Base-by-base conservation (phyloP, 2,113 vertebrate genomes). In the Nothoprocta perdicaria region DNA sequence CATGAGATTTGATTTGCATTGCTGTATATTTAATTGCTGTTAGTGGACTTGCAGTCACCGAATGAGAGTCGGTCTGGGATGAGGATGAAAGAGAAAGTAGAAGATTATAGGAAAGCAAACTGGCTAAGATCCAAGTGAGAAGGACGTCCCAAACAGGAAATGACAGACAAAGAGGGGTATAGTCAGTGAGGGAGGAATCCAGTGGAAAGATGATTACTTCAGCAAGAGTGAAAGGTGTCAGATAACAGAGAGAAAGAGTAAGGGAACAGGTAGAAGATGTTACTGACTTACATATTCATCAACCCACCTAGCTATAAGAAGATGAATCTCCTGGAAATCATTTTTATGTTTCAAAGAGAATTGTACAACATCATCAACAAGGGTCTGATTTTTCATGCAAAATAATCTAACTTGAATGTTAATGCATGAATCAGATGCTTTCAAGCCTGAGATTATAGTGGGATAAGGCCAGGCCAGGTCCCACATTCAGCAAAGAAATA, bases 21-120 rank as follows among this genome's bases (percentile, higher is more conserved):
- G 71, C 80, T 91, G 46, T 84, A 26, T 86, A 76, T 95, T 86
- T 94, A 95, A 88, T 75, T 72, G 58, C 69, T 88, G 77, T 78
- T 66, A 55, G 86, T 84, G 45, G 35, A 95, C 81, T 69, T 90
- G 77, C 61, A 93, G 62, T 61, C 80, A 43, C 23, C 80, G 69
- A 84, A 23, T 74, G 45, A 85, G 79, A 69, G 69, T 73, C 46
- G 66, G 41, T 41, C 57, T 72, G 80, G 80, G 77, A 84, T 79
- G 80, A 92, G 40, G 92, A 91, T 95, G 57, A 96, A 95, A 90
- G 92, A 69, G 87, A 94, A 81, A 68, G 62, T 4, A 68, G 53
- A 72, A 92, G 35, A 93, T 94, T 77, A 90, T 15, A 84, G 31
- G 14, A 11, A 60, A 89, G 23, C 53, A 93, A 84, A 35, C 74